Base-by-base conservation (phyloP, 2,113 vertebrate species). In the Theropithecus gelada region DNA sequence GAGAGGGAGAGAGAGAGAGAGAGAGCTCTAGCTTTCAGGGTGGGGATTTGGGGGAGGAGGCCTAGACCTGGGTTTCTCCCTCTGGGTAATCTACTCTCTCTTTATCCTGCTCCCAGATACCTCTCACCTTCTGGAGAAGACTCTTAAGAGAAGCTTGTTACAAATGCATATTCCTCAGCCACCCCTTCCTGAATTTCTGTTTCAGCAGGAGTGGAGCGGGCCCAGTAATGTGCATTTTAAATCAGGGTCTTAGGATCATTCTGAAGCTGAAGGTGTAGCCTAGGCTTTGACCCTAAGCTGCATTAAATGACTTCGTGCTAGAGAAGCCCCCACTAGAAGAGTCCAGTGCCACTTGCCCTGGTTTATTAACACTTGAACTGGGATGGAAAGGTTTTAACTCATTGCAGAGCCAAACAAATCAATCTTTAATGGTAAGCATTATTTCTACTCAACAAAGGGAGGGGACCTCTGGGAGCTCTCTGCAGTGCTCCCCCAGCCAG, bases 401-500 rank as follows among this genome's bases (percentile, higher is more conserved):
- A 8, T 17, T n/a, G 16, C 30, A 48, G 75, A 75, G 17, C 30
- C 35, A 7, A 38, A 68, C 23, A 72, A n/a, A n/a, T 68, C 8
- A 11, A 11, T 22, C 40, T 79, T 59, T 17, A 38, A 20, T 10
- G 27, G 32, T 11, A 68, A 76, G 32, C 25, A 25, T 66, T 23
- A 1, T 38, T 17, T 40, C 3, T 4, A 17, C 30, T 52, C 16
- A 8, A n/a, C 7, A 5, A 18, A 72, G 32, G 35, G 8, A 68
- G 79, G 90, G 38, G 27, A 2, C 25, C 22, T n/a, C 40, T 0
- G 0, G 45, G 40, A 17, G n/a, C 4, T 12, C 4, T 0, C 0
- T 2, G 17, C 9, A 0, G 0, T 0, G 30, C 3, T 12, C 22
- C 3, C 5, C 43, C 2, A 13, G 22, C 16, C 17, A 8, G 79